These are phyloP conservation scores for Darevskia nairensis DNA, from an alignment of 2,797 vertebrate species.

Conservation along the genomic window DNA sequence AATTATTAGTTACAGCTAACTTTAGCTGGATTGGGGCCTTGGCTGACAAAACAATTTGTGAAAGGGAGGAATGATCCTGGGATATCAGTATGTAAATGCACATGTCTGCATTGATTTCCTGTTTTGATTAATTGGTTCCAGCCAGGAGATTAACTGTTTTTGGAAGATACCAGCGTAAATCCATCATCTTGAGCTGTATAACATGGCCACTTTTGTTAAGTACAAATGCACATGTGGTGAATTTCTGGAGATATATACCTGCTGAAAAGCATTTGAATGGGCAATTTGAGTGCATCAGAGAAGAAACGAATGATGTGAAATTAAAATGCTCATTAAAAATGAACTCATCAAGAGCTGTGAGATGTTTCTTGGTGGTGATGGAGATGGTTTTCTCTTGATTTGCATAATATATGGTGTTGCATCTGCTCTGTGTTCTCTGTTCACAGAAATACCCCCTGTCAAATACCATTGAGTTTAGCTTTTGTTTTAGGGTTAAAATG, in stretches of 20 bases:
- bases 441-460: background rate
- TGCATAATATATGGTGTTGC: conserved; percentile 11
- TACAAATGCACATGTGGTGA: conserved; percentile 67
- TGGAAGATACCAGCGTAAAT: conserved; percentile 67
- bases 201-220: conserved; percentile 68
- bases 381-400: background rate
- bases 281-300: conserved; percentile 39
- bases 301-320: conserved; percentile 48
- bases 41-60: conserved; percentile 36
- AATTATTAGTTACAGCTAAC: background rate
- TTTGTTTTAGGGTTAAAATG: background rate
- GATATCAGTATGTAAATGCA: conserved; percentile 56
- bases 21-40: background rate
- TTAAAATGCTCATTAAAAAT: conserved; percentile 40
- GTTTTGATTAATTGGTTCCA: conserved; percentile 68
- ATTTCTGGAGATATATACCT: conserved; percentile 54
- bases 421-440: background rate
- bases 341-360: conserved; percentile 30
- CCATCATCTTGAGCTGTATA: conserved; percentile 65
- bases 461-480: background rate
- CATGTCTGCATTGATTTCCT: conserved; percentile 62
- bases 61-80: conserved; percentile 35
- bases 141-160: conserved; percentile 62
- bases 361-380: conserved; percentile 19
- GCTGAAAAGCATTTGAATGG: conserved; percentile 39